Conservation (phyloP, 2,797 vertebrate genomes). For the Bothrops alternatus region DNA sequence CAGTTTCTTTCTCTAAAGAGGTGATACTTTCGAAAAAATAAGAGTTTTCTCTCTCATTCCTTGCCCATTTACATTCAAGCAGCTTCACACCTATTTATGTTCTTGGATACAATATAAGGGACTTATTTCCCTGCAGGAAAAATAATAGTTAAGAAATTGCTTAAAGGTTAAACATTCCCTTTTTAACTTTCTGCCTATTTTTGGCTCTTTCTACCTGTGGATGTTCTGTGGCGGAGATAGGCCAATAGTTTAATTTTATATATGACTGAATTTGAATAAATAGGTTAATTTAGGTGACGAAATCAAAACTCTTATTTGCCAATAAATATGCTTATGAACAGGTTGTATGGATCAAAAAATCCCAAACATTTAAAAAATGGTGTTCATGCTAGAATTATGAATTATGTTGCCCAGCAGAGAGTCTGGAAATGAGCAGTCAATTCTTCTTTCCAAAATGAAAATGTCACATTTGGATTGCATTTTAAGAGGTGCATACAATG, state of each 20-base stretch:
- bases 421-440: slow-evolving; percentile 61
- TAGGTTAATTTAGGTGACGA: neutral
- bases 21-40: neutral
- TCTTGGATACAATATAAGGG: neutral
- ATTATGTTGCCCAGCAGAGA: slow-evolving; percentile 48
- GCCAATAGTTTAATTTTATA: neutral
- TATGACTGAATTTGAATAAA: neutral
- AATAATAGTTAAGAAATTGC: no score
- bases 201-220: neutral
- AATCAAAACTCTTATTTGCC: neutral
- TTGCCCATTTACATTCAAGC: neutral
- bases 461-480: slow-evolving; percentile 52
- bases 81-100: neutral
- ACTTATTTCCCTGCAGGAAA: neutral
- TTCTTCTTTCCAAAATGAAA: slow-evolving; percentile 52
- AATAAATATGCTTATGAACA: neutral
- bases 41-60: neutral
- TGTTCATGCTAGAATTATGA: slow-evolving; percentile 31
- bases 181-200: neutral
- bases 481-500: slow-evolving; percentile 58
- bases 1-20: neutral
- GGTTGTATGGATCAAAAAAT: slow-evolving; percentile 21
- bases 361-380: slow-evolving; percentile 11
- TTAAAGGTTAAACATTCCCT: neutral
- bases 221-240: neutral